Base-by-base conservation (phyloP, 2,888 invertebrate genomes). In the Ceriagrion tenellum region DNA sequence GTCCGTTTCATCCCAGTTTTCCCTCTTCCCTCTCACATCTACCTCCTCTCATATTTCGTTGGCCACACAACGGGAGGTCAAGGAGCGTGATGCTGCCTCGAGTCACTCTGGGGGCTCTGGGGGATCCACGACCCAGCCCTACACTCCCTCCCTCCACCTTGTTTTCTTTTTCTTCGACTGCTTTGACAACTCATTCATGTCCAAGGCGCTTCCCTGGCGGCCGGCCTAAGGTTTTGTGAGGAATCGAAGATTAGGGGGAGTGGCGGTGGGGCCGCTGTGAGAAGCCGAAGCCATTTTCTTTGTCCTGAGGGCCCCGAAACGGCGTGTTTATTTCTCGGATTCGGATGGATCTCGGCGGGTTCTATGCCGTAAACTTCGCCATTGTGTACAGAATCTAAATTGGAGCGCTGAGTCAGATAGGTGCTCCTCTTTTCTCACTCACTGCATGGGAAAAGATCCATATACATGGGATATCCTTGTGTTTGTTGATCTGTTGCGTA, bases 131-230 rank as follows among this genome's bases (percentile, higher is more conserved):
- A 13, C 35, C 81, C 35, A 69, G 12, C 69, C 69, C 26, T 20
- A 35, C 81, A 13, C n/a, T 35, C 35, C 35, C 4, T 81, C 35
- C 30, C 16, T 8, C 81, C 81, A 26, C 26, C 16, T 13, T 35
- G 6, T 81, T 81, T 26, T 30, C 81, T 35, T 30, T 81, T 81
- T 35, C 81, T 81, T 81, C 81, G 81, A 35, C 81, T 35, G 81
- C 35, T 81, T 81, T 81, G 81, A 81, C 81, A 81, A 81, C 81
- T 81, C 81, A 35, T 81, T 81, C 81, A 81, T 81, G 81, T 30
- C 81, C 8, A n/a, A n/a, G 35, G 81, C 26, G 16, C 81, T 69
- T 35, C 81, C 81, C 16, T 35, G 35, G 81, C 81, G 81, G 12
- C n/a, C n/a, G 69, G 18, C 35, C 35, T 35, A 18, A 18, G 81